These are phyloP conservation scores for Celastrina argiolus DNA, from an alignment of 2,888 invertebrate species.

Conservation along the genomic window DNA sequence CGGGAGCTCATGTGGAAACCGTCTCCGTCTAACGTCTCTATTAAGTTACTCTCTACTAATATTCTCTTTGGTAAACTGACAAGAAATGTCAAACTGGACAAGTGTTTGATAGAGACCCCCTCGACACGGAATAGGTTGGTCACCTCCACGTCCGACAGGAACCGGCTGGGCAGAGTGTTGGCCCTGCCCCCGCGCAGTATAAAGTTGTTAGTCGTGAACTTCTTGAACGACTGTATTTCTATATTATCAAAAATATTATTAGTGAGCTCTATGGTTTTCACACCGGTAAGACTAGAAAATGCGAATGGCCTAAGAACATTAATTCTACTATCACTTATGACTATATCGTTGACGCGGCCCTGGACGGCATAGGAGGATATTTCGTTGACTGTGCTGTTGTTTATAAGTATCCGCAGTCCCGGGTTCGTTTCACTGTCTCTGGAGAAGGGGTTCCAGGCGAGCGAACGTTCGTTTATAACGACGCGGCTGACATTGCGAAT, in stretches of 20 bases:
- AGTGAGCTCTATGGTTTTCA: constrained; percentile 80
- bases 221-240: constrained; percentile 86
- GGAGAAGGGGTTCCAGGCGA: constrained; percentile 77
- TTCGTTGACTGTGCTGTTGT: constrained; percentile 71
- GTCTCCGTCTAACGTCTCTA: constrained; percentile 80
- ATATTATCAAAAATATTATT: constrained; percentile 79
- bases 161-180: constrained; percentile 81
- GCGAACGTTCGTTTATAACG: constrained; percentile 78
- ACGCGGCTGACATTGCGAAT: constrained; percentile 81
- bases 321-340: constrained; percentile 80
- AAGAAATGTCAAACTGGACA: constrained; percentile 84
- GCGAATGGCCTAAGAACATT: constrained; percentile 83
- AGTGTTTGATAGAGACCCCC: constrained; percentile 79
- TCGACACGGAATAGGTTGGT: constrained; percentile 81
- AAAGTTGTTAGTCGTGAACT: constrained; percentile 83
- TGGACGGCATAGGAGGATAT: constrained; percentile 81
- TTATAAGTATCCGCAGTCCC: constrained; percentile 72
- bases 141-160: constrained; percentile 85
- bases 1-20: constrained; percentile 79
- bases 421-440: constrained; percentile 82
- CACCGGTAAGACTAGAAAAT: constrained; percentile 83
- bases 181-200: constrained; percentile 80
- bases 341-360: constrained; percentile 84
- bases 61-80: constrained; percentile 80
- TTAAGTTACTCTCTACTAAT: constrained; percentile 77